Percentiles rank a stretch among this genome's conserved stretches.
Conservation (phyloP, 2,797 vertebrate genomes). For the Pipistrellus nathusii region DNA sequence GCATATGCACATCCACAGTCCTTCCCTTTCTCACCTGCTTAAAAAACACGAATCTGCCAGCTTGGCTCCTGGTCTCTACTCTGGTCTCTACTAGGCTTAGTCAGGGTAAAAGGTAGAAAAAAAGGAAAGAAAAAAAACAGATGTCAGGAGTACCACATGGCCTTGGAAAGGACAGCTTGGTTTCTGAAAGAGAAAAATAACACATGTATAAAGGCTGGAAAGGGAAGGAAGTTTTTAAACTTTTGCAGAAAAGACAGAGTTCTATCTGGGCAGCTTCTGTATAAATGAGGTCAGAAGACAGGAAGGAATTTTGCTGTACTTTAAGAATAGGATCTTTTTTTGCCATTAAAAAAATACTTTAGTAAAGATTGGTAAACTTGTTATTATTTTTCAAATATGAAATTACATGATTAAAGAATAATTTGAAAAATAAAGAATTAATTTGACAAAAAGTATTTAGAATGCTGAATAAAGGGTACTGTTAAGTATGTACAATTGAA, state of each 20-base stretch:
- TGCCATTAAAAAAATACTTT: background rate
- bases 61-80: background rate
- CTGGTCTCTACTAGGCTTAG: background rate
- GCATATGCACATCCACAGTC: background rate
- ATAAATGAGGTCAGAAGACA: background rate
- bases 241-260: background rate
- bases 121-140: background rate
- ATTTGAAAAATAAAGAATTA: background rate
- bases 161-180: background rate
- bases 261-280: conserved; percentile 6
- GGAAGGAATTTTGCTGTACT: background rate
- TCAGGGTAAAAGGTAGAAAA: conserved; percentile 8
- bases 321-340: background rate
- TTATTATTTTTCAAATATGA: background rate
- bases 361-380: background rate
- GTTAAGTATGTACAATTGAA: background rate
- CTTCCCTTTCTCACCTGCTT: background rate
- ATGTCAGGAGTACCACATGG: background rate
- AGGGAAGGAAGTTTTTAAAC: background rate
- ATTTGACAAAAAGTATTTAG: background rate
- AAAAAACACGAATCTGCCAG: background rate
- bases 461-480: background rate
- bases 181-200: conserved; percentile 11
- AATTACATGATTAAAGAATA: background rate
- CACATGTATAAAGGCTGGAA: background rate